phyloP scores from a whole-genome alignment of 2,888 invertebrate genomes.

The Machimus rusticus region DNA sequence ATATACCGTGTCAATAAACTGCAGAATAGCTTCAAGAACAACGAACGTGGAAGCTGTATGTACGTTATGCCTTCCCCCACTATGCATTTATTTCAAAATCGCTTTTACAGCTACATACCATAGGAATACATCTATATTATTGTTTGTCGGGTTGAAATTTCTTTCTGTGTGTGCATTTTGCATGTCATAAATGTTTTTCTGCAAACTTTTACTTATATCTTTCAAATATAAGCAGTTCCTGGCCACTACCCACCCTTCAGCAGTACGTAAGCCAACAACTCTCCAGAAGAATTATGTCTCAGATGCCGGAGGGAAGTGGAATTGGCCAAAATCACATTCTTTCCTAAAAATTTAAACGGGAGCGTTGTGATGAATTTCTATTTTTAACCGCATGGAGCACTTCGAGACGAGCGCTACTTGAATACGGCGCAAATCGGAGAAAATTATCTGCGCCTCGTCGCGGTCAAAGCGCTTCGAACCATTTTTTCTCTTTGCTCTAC shows the following conservation, averaged over 20 bases:
- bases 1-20: too few relatives aligned
- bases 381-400: not conserved
- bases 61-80: too few relatives aligned
- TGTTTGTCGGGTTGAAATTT: too few relatives aligned
- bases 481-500: not conserved
- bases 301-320: not conserved
- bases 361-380: not conserved
- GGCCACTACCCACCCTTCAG: not conserved
- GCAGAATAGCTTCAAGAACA: too few relatives aligned
- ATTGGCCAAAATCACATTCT: not conserved
- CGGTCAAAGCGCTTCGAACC: not conserved
- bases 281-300: not conserved
- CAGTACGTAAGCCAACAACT: not conserved
- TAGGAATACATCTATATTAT: too few relatives aligned
- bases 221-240: not conserved
- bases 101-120: too few relatives aligned
- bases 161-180: not conserved
- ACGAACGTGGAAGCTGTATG: too few relatives aligned
- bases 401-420: not conserved
- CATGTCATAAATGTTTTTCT: not conserved
- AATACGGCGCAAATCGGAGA: constrained; percentile 27
- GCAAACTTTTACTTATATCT: not conserved
- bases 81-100: too few relatives aligned
- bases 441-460: not conserved
- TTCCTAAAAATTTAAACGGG: not conserved